Base-by-base conservation (phyloP, 2,888 invertebrate species). In the Cylloceria caligata region DNA sequence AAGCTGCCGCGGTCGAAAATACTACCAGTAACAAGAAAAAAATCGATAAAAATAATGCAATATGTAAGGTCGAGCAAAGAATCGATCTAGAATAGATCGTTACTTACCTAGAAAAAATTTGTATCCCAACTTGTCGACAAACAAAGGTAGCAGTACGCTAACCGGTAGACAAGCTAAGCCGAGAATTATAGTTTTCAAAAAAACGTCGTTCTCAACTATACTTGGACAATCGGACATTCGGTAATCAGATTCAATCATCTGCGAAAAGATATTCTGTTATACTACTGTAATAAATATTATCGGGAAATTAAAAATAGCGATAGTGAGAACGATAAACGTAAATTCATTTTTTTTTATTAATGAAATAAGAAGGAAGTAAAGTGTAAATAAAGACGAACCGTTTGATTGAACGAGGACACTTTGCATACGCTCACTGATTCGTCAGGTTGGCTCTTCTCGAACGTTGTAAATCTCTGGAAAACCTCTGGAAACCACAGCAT, bases 401-500 rank as follows among this genome's bases (percentile, higher is more conserved):
- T 68, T 0, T 76, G 80, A 21, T 30, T 57, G 19, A 83, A 74
- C 7, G 78, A 57, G 3, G 96, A 96, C 2, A 97, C 95, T 86
- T 96, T 95, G 90, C 97, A 97, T 16, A 97, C 96, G 0, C 96
- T 95, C 0, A 96, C 96, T 0, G 94, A 94, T 55, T 94, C 94
- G 86, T 95, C 95, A 1, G 96, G 96, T 93, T 95, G 94, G 3
- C 93, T 91, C 24, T 93, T 91, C 89, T 96, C 96, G 91, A 95
- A 96, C 88, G 95, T 95, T 87, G 96, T 96, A 92, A 96, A 96
- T 71, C 97, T 95, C 92, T 88, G 87, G 93, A 98, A 97, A 86
- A 98, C 93, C 92, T 97, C 97, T 9, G 97, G 97, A 93, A 98
- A 97, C 98, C 98, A 98, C 91, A 97, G 95, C 96, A 97, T 97